These are phyloP conservation scores for Malurus melanocephalus DNA, from an alignment of 2,113 vertebrate species.

Conservation along the genomic window DNA sequence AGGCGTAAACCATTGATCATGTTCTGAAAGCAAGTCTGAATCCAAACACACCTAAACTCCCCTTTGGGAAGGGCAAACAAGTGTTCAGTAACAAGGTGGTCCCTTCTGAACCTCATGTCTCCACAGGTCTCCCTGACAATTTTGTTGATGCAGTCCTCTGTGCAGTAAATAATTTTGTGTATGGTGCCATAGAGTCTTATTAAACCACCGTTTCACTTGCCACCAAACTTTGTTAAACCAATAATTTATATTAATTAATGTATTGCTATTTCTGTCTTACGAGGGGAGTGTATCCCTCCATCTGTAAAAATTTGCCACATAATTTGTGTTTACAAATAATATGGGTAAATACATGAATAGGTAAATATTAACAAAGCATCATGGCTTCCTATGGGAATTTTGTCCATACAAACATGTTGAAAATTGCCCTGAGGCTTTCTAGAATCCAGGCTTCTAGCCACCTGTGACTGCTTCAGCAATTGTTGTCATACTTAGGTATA, in stretches of 20 bases:
- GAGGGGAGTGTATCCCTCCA: neutral
- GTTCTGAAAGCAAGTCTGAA: neutral
- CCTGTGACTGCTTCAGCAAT: neutral
- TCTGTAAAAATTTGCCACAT: neutral
- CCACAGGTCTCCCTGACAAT: neutral
- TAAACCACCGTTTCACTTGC: neutral
- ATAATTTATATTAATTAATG: neutral
- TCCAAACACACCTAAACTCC: neutral
- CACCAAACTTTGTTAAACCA: neutral
- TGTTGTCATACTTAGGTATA: neutral
- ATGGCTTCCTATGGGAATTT: neutral
- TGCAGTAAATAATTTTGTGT: neutral
- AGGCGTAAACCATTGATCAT: neutral
- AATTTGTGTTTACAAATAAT: neutral
- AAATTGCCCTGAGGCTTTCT: neutral
- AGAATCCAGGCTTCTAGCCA: neutral
- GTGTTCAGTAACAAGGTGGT: neutral
- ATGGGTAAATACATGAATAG: neutral
- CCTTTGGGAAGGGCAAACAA: neutral
- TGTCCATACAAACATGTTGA: neutral
- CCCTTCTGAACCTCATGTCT: neutral
- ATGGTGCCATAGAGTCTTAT: neutral
- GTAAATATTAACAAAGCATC: neutral
- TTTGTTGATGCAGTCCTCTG: neutral
- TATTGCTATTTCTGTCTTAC: neutral